Percentiles rank a stretch among this genome's conserved stretches.
These are phyloP conservation scores for Varanus salvator DNA, from an alignment of 2,113 vertebrate species.

Conservation along the genomic window DNA sequence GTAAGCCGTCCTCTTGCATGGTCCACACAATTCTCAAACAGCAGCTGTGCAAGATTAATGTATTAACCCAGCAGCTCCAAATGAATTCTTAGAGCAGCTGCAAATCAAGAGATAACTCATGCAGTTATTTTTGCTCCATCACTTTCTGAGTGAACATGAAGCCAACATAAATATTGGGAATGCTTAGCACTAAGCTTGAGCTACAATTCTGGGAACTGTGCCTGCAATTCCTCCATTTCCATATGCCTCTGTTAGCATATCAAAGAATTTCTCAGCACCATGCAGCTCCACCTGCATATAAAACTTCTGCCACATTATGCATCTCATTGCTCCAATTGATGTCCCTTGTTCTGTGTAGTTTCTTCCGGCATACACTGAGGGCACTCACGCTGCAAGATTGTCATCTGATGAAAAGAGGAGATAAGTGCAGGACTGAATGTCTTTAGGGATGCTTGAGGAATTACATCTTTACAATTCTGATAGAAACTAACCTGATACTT, in stretches of 20 bases:
- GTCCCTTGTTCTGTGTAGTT: neutral
- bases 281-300: neutral
- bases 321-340: neutral
- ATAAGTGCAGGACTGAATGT: neutral
- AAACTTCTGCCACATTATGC: neutral
- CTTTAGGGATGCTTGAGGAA: neutral
- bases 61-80: neutral
- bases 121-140: conserved; percentile 19
- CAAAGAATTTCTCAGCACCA: neutral
- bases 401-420: neutral
- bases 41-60: neutral
- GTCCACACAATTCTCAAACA: neutral
- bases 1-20: neutral
- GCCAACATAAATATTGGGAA: neutral
- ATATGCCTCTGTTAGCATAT: neutral
- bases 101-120: conserved; percentile 20
- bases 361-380: neutral
- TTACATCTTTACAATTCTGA: neutral
- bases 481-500: neutral
- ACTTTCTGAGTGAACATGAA: conserved; percentile 29
- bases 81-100: conserved; percentile 9
- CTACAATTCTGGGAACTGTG: conserved; percentile 19
- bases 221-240: neutral
- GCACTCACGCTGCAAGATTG: neutral
- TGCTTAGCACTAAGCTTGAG: neutral